Percentiles rank a stretch among this genome's conserved stretches.
Evolutionary conservation across 53 echinoderm and acorn worm species (phyloP).

Genomic region (Stichopus horrens): DNA sequence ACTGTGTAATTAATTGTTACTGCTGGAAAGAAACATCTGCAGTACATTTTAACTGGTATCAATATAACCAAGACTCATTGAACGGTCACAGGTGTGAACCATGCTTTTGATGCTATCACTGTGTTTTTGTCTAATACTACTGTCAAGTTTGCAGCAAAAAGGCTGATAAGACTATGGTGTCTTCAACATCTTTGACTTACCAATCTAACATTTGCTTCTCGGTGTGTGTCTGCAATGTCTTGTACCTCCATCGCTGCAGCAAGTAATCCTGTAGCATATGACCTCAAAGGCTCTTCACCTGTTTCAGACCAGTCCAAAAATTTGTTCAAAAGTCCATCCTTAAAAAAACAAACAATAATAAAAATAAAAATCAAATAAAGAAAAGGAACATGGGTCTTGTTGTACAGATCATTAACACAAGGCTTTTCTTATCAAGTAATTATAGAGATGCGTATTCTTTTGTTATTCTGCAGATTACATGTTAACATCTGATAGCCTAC

Average conservation of each 20-base stretch:
- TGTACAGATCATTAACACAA: not conserved
- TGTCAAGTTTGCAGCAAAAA: too few species aligned
- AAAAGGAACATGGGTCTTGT: not conserved
- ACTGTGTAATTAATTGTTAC: too few species aligned
- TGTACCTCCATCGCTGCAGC: constrained; percentile 93
- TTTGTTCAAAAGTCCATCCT: constrained; percentile 84
- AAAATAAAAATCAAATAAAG: not conserved
- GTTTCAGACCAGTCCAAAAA: constrained; percentile 81
- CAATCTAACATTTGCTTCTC: constrained; percentile 85
- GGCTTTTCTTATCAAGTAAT: not conserved
- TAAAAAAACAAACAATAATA: not conserved
- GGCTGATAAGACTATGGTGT: too few species aligned
- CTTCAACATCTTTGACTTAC: constrained; percentile 47
- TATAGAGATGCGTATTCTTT: not conserved
- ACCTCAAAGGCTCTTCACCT: constrained; percentile 76
- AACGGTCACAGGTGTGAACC: too few species aligned
- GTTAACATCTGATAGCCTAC: too few species aligned
- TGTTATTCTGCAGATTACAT: not conserved
- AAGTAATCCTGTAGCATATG: constrained; percentile 91
- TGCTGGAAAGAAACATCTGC: too few species aligned
- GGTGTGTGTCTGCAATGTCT: constrained; percentile 86
- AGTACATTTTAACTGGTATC: too few species aligned
- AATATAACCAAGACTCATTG: too few species aligned
- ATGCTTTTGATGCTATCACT: too few species aligned
- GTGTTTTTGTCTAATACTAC: too few species aligned